These are phyloP conservation scores for Odocoileus virginianus DNA, from an alignment of 2,113 vertebrate species.

Conservation along the genomic window DNA sequence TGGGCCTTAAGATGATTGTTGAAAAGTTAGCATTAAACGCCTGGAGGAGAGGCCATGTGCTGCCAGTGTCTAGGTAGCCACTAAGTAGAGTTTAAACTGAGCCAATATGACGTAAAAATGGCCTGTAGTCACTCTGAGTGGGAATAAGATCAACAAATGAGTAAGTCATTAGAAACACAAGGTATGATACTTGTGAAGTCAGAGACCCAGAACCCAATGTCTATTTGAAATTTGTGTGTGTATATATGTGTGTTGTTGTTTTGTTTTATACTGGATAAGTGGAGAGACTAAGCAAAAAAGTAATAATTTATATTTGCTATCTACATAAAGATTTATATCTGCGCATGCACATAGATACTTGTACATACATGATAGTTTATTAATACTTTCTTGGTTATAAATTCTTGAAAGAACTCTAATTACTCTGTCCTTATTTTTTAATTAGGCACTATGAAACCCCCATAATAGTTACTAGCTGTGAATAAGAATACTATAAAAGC, in stretches of 20 bases:
- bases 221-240: not conserved
- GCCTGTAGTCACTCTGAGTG: no score
- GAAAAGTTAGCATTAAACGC: not conserved
- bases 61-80: not conserved
- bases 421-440: constrained; percentile 23
- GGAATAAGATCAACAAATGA: not conserved
- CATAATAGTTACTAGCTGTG: not conserved
- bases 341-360: not conserved
- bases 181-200: not conserved
- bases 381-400: constrained; percentile 8
- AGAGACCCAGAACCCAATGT: not conserved
- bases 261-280: not conserved
- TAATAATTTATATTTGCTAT: not conserved
- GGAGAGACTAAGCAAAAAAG: not conserved
- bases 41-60: not conserved
- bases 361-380: not conserved
- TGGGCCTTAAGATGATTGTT: not conserved
- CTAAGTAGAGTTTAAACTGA: not conserved
- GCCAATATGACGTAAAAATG: not conserved
- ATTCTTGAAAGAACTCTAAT: constrained; percentile 24
- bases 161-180: not conserved
- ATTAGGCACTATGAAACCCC: not conserved
- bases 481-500: not conserved
- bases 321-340: not conserved
- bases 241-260: not conserved